Evolutionary conservation across 2,888 invertebrate species (phyloP).

Genomic region (Dasysyrphus albostriatus): DNA sequence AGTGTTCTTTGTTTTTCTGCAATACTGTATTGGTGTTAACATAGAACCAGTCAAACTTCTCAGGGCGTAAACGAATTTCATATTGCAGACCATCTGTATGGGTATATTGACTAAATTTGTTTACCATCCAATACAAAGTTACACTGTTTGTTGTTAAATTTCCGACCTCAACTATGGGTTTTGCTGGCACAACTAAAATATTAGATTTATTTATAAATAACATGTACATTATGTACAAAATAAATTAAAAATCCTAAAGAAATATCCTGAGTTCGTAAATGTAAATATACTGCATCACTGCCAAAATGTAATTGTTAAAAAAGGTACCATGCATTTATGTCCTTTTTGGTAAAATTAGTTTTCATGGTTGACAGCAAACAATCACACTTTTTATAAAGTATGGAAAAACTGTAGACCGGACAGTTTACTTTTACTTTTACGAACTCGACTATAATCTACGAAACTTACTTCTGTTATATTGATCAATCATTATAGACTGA

Average conservation of each 20-base stretch:
- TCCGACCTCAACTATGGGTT: constrained; percentile 78
- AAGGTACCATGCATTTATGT: too few species aligned
- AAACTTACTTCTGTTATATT: constrained; percentile 83
- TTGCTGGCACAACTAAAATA: constrained; percentile 79
- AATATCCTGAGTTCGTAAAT: neutral
- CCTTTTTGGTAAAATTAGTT: too few species aligned
- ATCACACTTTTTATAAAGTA: too few species aligned
- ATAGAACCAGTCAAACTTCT: constrained; percentile 74
- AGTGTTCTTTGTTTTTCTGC: constrained; percentile 76
- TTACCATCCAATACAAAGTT: constrained; percentile 79
- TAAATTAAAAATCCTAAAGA: neutral
- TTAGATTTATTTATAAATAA: neutral
- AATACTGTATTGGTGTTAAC: constrained; percentile 49
- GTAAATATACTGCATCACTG: too few species aligned
- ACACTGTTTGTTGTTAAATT: constrained; percentile 79
- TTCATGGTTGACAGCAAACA: too few species aligned
- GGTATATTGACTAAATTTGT: constrained; percentile 78
- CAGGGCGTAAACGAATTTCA: constrained; percentile 79
- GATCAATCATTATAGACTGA: constrained; percentile 86
- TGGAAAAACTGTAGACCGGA: too few species aligned
- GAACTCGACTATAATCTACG: constrained; percentile 55
- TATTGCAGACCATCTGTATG: constrained; percentile 78
- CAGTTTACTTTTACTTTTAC: too few species aligned
- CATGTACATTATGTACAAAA: too few species aligned
- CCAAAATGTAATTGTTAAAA: too few species aligned